Conservation (phyloP, 1,140 invertebrate genomes). For the Anthonomus grandis region DNA sequence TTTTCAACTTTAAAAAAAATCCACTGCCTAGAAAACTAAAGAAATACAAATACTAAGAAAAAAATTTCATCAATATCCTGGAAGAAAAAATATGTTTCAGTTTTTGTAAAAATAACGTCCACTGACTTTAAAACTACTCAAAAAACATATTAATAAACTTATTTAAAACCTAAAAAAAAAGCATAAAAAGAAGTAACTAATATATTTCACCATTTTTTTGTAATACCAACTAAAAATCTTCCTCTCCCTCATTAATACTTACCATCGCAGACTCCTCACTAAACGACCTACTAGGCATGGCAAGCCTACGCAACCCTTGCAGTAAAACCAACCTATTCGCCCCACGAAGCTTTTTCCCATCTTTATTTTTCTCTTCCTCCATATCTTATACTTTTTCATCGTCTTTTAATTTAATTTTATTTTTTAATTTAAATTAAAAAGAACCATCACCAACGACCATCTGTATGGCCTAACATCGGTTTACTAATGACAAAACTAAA, state of each 20-base stretch:
- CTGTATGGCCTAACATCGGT: background rate
- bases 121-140: too few relatives aligned
- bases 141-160: too few relatives aligned
- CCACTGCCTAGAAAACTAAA: too few relatives aligned
- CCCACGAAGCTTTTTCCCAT: conserved; percentile 25
- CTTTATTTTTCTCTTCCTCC: conserved; percentile 2
- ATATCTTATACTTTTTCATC: too few relatives aligned
- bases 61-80: too few relatives aligned
- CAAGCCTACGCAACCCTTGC: conserved; percentile 40
- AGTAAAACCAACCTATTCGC: conserved; percentile 38
- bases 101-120: background rate
- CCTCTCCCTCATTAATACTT: conserved; percentile 24
- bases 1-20: too few relatives aligned
- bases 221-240: background rate
- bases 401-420: too few relatives aligned
- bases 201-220: background rate
- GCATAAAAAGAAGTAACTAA: background rate
- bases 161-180: too few relatives aligned
- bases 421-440: background rate
- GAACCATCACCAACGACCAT: background rate
- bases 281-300: conserved; percentile 42
- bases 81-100: background rate
- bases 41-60: too few relatives aligned
- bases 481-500: background rate
- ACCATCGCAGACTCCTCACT: conserved; percentile 42